Percentiles rank a stretch among this genome's conserved stretches.
Evolutionary conservation across 1,140 invertebrate species (phyloP).

Genomic region (Globodera rostochiensis): DNA sequence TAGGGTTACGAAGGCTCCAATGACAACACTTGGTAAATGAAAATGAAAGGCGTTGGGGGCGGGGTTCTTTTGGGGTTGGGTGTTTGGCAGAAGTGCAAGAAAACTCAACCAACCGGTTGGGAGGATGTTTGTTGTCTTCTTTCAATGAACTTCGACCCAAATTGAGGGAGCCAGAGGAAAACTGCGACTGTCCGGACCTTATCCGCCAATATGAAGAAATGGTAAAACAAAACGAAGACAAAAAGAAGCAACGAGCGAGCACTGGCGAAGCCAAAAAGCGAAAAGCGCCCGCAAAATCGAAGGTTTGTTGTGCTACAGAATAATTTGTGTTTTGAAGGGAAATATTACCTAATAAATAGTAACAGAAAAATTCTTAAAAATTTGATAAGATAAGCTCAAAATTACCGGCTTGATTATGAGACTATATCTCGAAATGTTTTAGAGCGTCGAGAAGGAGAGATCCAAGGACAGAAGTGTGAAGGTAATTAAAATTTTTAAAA

Average conservation of each 20-base stretch:
- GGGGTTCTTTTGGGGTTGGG: background rate
- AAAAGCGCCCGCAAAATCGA: background rate
- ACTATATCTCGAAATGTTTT: background rate
- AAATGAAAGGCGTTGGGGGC: background rate
- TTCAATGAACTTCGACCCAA: too few relatives aligned
- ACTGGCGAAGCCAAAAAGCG: conserved; percentile 12
- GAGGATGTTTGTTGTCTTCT: too few relatives aligned
- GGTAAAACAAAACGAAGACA: background rate
- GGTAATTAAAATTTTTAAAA: background rate
- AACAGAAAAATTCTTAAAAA: too few relatives aligned
- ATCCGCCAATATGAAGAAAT: conserved; percentile 12
- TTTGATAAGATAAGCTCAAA: too few relatives aligned
- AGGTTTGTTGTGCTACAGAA: background rate
- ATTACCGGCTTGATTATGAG: background rate
- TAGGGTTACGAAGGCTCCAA: background rate
- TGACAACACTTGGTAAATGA: background rate
- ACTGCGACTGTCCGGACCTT: conserved; percentile 22
- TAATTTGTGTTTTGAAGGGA: too few relatives aligned
- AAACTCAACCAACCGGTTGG: too few relatives aligned
- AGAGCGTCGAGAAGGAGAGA: conserved; percentile 20
- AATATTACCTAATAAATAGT: background rate
- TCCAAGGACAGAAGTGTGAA: conserved; percentile 13
- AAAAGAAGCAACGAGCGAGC: background rate
- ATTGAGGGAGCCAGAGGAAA: conserved; percentile 24
- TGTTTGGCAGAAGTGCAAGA: too few relatives aligned